A percentile compares a stretch with the other conserved stretches of the same genome.
Evolutionary conservation across 2,888 invertebrate species (phyloP).

Genomic region (Clostera curtula): DNA sequence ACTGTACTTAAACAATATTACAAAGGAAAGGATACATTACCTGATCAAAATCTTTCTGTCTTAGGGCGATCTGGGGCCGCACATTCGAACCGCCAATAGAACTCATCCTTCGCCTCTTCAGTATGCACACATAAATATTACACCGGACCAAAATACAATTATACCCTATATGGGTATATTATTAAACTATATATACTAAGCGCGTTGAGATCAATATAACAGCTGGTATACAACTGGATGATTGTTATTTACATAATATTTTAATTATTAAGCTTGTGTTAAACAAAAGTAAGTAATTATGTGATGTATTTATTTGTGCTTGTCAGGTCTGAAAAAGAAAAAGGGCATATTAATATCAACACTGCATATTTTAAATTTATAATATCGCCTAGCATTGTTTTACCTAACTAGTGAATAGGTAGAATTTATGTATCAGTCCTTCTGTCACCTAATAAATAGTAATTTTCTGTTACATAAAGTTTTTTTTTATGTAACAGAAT

Average conservation of each 20-base stretch:
- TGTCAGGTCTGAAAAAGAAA: constrained; percentile 44
- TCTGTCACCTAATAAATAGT: too few relatives aligned
- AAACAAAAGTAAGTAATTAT: constrained; percentile 23
- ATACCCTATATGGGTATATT: constrained; percentile 15
- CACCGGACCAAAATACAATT: constrained; percentile 4
- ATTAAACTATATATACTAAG: constrained; percentile 38
- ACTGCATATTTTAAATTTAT: neutral
- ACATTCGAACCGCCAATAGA: constrained; percentile 34
- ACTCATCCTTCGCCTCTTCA: constrained; percentile 33
- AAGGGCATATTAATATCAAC: constrained; percentile 7
- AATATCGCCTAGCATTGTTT: too few relatives aligned
- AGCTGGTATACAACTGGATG: constrained; percentile 10
- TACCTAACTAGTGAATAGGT: too few relatives aligned
- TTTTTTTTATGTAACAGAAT: too few relatives aligned
- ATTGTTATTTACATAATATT: constrained; percentile 28
- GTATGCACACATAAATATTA: constrained; percentile 23
- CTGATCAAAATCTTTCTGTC: constrained; percentile 87
- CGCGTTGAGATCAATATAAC: constrained; percentile 53
- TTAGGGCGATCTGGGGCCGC: constrained; percentile 73
- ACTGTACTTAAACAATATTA: neutral
- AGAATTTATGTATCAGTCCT: too few relatives aligned
- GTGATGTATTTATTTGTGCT: constrained; percentile 23
- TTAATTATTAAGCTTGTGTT: constrained; percentile 14
- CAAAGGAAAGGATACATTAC: constrained; percentile 30
- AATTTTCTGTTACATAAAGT: too few relatives aligned